A percentile compares a stretch with the other conserved stretches of the same genome.
phyloP scores from a whole-genome alignment of 2,797 vertebrate species.

The Poeciliopsis infans region DNA sequence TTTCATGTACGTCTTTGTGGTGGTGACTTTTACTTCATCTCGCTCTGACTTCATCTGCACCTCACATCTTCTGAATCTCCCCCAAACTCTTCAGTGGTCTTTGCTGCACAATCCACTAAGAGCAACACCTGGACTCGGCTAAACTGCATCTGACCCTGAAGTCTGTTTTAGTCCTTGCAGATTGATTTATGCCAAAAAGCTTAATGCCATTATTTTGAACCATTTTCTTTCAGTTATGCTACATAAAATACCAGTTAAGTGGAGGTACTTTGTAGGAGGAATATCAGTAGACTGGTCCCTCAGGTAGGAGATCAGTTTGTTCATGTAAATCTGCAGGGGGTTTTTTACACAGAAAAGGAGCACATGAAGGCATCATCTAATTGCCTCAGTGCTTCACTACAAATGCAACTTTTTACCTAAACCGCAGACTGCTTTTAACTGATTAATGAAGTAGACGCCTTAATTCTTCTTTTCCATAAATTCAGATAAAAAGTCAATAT shows the following conservation, averaged over 20 bases:
- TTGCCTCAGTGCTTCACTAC: not conserved
- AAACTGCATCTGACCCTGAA: not conserved
- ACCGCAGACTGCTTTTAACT: not conserved
- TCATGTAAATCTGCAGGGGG: not conserved
- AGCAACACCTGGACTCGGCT: not conserved
- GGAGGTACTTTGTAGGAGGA: not conserved
- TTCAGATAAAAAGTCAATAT: not conserved
- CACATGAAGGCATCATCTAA: not conserved
- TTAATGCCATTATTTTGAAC: not conserved
- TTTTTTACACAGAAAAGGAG: not conserved
- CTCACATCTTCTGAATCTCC: not conserved
- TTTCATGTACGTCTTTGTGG: not conserved
- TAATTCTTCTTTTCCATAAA: not conserved
- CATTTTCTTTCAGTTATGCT: not conserved
- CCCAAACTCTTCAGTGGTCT: not conserved
- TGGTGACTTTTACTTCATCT: not conserved
- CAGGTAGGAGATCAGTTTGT: not conserved
- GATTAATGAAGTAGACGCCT: not conserved
- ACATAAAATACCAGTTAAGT: not conserved
- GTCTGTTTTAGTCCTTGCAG: not conserved
- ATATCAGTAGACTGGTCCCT: not conserved
- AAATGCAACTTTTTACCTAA: not conserved
- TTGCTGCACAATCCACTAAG: not conserved
- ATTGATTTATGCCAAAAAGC: not conserved
- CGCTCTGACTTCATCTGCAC: not conserved